Evolutionary conservation across 1,140 invertebrate genomes (phyloP).

Genomic region (Drosophila orosa): DNA sequence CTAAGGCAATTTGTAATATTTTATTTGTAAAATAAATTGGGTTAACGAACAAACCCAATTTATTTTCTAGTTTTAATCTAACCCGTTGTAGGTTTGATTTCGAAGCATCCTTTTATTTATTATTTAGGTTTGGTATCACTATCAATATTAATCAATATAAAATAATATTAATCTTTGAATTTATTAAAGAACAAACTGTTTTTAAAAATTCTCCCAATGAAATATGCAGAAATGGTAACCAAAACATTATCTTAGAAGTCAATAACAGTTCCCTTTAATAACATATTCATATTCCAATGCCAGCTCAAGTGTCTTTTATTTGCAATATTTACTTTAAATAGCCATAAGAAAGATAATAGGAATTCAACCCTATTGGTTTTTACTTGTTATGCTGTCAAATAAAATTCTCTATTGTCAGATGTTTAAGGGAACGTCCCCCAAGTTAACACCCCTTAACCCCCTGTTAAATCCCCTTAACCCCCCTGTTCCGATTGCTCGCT

Average conservation of each 20-base stretch:
- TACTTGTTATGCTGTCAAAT: constrained; percentile 20
- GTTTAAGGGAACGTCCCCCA: constrained; percentile 3
- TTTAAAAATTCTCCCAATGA: background rate
- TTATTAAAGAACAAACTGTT: background rate
- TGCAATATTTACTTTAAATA: background rate
- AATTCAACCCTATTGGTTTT: constrained; percentile 11
- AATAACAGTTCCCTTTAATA: background rate
- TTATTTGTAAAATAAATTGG: background rate
- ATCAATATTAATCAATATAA: too few species aligned
- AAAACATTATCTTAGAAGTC: too few species aligned
- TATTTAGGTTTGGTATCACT: too few species aligned
- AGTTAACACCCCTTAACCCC: background rate
- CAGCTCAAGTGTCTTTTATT: background rate
- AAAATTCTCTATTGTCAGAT: constrained; percentile 17
- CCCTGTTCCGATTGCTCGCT: background rate
- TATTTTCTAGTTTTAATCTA: background rate
- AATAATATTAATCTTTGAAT: background rate
- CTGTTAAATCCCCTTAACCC: constrained; percentile 9
- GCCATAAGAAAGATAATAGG: background rate
- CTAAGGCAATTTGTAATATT: background rate
- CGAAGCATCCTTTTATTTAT: too few species aligned
- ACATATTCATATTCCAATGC: background rate
- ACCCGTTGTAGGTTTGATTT: too few species aligned
- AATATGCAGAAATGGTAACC: background rate
- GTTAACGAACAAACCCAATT: background rate